Conservation (phyloP, 1,140 invertebrate genomes). For the Bombus ignitus region DNA sequence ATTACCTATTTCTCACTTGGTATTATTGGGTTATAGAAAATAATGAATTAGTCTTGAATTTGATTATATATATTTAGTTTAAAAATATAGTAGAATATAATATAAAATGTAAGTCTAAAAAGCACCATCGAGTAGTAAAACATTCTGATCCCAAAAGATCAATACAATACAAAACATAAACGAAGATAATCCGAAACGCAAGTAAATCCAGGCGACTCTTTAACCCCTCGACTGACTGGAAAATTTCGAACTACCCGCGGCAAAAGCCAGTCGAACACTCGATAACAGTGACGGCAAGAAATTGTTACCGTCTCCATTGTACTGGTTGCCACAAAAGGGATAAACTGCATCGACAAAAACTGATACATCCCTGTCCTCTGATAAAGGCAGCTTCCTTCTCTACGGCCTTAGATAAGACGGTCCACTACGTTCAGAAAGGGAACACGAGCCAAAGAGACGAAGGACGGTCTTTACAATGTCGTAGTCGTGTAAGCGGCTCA, state of each 20-base stretch:
- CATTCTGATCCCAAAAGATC: neutral
- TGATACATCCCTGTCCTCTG: constrained; percentile 57
- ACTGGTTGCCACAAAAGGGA: constrained; percentile 12
- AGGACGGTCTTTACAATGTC: constrained; percentile 30
- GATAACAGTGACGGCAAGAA: constrained; percentile 35
- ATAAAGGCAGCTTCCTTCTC: constrained; percentile 44
- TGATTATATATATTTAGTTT: neutral
- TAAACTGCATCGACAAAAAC: constrained; percentile 61
- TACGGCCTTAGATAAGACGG: constrained; percentile 52
- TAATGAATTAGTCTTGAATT: too few species aligned
- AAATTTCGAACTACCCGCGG: neutral
- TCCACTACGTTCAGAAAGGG: constrained; percentile 32
- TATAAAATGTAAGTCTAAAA: neutral
- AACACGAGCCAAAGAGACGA: constrained; percentile 15
- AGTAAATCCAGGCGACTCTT: neutral
- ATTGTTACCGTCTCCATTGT: constrained; percentile 36
- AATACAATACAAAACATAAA: neutral
- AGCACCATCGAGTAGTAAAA: too few species aligned
- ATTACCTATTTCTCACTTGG: too few species aligned
- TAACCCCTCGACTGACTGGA: too few species aligned
- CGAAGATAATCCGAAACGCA: neutral
- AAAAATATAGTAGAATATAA: neutral
- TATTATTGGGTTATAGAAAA: too few species aligned
- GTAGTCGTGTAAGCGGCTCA: constrained; percentile 56
- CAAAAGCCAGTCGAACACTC: neutral